phyloP scores from a whole-genome alignment of 2,797 vertebrate genomes.

The Oreortyx pictus region DNA sequence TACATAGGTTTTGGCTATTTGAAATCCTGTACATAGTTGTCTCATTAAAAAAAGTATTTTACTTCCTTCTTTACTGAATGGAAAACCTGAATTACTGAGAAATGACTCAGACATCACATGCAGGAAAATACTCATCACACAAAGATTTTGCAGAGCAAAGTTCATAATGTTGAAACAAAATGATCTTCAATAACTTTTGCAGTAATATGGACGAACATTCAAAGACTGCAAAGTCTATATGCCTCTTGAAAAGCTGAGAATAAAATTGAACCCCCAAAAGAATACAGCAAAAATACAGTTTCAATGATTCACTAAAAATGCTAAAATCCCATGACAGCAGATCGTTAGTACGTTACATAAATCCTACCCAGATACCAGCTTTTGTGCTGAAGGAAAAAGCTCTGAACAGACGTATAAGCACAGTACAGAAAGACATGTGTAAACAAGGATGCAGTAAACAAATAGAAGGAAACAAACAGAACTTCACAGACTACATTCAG shows the following conservation, averaged over 20 bases:
- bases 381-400: background rate
- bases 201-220: background rate
- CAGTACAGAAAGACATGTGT: background rate
- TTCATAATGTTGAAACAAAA: background rate
- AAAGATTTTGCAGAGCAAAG: background rate
- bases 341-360: background rate
- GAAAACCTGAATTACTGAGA: background rate
- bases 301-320: background rate
- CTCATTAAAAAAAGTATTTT: background rate
- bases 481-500: background rate
- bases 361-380: background rate
- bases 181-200: background rate
- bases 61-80: background rate
- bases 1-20: background rate
- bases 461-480: background rate
- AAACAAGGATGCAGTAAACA: background rate
- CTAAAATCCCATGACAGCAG: background rate
- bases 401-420: background rate
- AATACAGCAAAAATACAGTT: background rate
- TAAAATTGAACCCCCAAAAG: background rate
- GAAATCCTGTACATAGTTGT: background rate
- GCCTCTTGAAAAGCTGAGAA: background rate
- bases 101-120: background rate
- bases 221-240: background rate
- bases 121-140: background rate